These are phyloP conservation scores for Drosophila neoperkinsi DNA, from an alignment of 2,888 invertebrate genomes.

Conservation along the genomic window DNA sequence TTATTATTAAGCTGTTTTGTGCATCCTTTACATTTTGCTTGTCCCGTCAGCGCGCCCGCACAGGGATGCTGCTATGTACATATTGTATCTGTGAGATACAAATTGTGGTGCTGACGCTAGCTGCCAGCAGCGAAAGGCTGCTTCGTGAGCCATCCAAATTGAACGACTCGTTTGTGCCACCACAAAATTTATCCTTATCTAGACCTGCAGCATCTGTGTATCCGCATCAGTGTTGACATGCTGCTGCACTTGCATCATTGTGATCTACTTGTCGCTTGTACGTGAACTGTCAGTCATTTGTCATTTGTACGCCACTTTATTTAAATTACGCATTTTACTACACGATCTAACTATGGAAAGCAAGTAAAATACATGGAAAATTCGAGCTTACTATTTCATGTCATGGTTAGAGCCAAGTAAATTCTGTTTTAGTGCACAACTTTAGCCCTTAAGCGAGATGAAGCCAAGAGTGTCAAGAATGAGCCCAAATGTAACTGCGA, in stretches of 20 bases:
- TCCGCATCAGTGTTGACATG: constrained; percentile 36
- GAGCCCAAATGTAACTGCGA: constrained; percentile 13
- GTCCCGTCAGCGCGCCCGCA: constrained; percentile 27
- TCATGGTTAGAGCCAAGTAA: constrained; percentile 3
- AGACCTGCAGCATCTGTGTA: constrained; percentile 8
- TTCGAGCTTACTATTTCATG: constrained; percentile 1
- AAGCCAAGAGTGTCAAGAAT: constrained; percentile 9
- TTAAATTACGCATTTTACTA: constrained; percentile 69
- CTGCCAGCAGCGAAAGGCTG: constrained; percentile 30
- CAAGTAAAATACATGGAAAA: constrained; percentile 22
- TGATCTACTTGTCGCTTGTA: not conserved
- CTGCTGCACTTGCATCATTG: constrained; percentile 19
- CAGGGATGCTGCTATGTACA: constrained; percentile 1
- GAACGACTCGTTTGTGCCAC: constrained; percentile 39
- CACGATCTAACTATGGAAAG: constrained; percentile 48
- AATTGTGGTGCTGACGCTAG: constrained; percentile 30
- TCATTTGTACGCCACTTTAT: constrained; percentile 53
- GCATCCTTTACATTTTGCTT: not conserved
- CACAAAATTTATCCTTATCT: constrained; percentile 13
- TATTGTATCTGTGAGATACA: constrained; percentile 41
- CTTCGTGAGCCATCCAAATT: constrained; percentile 43
- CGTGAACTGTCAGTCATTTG: constrained; percentile 32
- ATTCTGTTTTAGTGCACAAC: constrained; percentile 51
- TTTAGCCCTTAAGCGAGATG: constrained; percentile 20
- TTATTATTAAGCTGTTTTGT: constrained; percentile 72